phyloP scores from a whole-genome alignment of 2,797 vertebrate genomes.

The Calcarius lapponicus region DNA sequence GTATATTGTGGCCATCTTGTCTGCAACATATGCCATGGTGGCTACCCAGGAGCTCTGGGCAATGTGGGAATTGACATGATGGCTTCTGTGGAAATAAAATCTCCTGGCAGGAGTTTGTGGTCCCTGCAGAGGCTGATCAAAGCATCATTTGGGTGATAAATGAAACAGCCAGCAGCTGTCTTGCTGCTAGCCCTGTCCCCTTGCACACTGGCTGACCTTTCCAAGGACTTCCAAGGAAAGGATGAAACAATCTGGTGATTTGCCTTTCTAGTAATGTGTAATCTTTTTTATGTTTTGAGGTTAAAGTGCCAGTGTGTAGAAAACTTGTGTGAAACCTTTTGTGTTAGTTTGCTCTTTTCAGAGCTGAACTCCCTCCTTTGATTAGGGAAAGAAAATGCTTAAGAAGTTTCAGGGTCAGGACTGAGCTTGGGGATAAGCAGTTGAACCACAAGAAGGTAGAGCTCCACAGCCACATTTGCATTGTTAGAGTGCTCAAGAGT shows the following conservation, averaged over 20 bases:
- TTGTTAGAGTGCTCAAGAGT: neutral
- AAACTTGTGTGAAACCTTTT: neutral
- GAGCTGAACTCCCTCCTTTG: neutral
- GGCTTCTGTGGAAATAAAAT: neutral
- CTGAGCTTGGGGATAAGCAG: neutral
- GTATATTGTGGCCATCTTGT: neutral
- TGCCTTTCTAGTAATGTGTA: neutral
- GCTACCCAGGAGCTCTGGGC: neutral
- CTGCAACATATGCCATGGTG: neutral
- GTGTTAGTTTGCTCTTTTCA: neutral
- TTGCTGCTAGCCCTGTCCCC: neutral
- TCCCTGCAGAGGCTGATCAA: neutral
- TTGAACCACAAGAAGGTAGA: neutral
- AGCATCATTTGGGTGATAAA: neutral
- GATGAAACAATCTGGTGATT: neutral
- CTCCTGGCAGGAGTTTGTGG: neutral
- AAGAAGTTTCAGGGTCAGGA: neutral
- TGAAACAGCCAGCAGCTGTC: neutral
- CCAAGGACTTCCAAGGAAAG: neutral
- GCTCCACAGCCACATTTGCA: neutral
- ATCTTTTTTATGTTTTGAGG: neutral
- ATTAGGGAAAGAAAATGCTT: neutral
- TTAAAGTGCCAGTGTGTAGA: neutral
- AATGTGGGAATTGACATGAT: accelerated
- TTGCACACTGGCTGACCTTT: neutral